These are phyloP conservation scores for Tachysurus vachellii DNA, from an alignment of 2,113 vertebrate genomes.

Conservation along the genomic window DNA sequence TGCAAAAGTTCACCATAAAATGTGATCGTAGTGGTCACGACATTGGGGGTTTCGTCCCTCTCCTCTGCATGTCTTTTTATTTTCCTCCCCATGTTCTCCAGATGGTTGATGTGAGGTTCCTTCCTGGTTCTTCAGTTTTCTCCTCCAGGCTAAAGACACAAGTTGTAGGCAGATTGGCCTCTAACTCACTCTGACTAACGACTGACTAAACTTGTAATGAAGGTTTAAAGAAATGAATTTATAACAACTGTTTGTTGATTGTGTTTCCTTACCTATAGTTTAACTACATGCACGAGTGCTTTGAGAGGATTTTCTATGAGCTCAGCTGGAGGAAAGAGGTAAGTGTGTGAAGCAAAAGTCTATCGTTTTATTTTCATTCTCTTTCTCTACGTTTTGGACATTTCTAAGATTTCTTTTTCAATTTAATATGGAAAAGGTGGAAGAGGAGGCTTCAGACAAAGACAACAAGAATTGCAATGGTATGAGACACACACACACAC, in stretches of 20 bases:
- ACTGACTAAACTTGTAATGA: neutral
- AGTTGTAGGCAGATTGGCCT: no score
- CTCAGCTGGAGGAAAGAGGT: constrained; percentile 99
- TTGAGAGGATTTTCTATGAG: constrained; percentile 96
- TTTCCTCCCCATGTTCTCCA: no score
- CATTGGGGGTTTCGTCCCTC: no score
- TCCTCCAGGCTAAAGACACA: no score
- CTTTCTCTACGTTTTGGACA: constrained; percentile 7
- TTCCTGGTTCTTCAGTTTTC: no score
- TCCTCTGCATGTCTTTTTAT: no score
- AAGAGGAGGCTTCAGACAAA: constrained; percentile 82
- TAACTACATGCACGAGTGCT: constrained; percentile 99
- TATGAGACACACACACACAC: constrained; percentile 43
- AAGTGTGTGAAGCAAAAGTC: constrained; percentile 61
- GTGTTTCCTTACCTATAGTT: constrained; percentile 73
- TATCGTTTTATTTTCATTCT: constrained; percentile 49
- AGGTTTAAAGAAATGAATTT: neutral
- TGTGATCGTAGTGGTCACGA: no score
- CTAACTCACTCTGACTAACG: neutral
- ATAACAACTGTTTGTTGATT: neutral
- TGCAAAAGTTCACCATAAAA: neutral
- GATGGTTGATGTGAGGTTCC: no score
- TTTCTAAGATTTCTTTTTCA: constrained; percentile 31
- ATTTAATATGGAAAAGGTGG: constrained; percentile 67
- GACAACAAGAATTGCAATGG: constrained; percentile 85